Evolutionary conservation across 2,113 vertebrate genomes (phyloP).

Genomic region (Varanus salvator): DNA sequence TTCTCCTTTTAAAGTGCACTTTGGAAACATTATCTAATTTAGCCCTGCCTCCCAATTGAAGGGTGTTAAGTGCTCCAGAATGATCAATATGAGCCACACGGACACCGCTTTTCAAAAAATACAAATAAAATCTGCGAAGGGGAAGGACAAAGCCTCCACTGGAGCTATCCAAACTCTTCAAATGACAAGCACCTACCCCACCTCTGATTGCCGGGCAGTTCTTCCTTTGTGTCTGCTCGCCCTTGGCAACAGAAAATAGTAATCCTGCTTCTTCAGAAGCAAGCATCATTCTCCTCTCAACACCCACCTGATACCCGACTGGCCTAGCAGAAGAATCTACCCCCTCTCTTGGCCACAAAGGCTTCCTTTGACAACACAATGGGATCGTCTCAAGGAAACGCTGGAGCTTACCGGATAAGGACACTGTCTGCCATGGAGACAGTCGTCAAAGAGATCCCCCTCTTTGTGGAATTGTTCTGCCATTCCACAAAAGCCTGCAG

Average conservation of each 20-base stretch:
- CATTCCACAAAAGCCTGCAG: background rate
- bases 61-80: conserved; percentile 8
- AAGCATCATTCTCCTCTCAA: no score
- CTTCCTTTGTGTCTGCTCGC: background rate
- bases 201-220: background rate
- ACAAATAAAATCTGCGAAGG: no score
- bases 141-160: background rate
- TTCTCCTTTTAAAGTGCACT: conserved; percentile 23
- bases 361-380: background rate
- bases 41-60: background rate
- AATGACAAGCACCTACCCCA: background rate
- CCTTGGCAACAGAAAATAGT: no score
- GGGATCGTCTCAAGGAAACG: background rate
- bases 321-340: background rate
- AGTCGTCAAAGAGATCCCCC: conserved; percentile 8
- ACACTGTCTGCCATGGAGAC: conserved; percentile 26
- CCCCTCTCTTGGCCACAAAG: background rate
- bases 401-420: background rate
- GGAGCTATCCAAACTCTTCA: background rate
- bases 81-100: background rate
- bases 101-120: background rate
- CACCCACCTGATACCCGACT: background rate
- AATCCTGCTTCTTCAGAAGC: no score
- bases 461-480: background rate
- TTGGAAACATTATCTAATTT: conserved; percentile 31